Evolutionary conservation across 1,140 invertebrate species (phyloP).

Genomic region (Camponotus pennsylvanicus): DNA sequence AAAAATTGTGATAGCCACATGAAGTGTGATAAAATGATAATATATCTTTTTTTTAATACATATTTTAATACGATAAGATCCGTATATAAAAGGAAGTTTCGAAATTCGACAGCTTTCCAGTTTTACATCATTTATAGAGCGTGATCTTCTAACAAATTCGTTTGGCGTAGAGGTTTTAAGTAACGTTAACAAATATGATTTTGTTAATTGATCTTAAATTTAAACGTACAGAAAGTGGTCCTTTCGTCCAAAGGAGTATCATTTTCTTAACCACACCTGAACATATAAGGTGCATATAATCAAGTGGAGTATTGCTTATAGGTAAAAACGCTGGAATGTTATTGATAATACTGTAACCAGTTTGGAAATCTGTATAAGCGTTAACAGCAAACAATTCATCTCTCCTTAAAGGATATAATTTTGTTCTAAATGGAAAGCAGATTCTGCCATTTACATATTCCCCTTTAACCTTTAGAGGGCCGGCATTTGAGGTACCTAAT

Average conservation of each 20-base stretch:
- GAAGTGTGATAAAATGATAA: conserved; percentile 3
- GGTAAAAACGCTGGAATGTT: neutral
- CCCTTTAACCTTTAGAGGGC: too few species aligned
- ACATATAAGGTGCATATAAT: conserved; percentile 3
- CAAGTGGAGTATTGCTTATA: neutral
- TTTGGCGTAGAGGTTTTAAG: too few species aligned
- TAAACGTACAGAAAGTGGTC: neutral
- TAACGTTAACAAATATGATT: too few species aligned
- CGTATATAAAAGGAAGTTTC: too few species aligned
- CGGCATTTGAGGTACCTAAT: too few species aligned
- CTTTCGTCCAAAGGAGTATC: neutral
- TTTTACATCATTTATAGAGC: too few species aligned
- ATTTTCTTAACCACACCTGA: neutral
- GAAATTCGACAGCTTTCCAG: too few species aligned
- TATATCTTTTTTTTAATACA: neutral
- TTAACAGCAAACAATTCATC: neutral
- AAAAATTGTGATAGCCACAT: conserved; percentile 4
- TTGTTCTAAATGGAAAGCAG: neutral
- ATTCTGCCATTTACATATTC: neutral
- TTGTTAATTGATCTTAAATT: too few species aligned
- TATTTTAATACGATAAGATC: too few species aligned
- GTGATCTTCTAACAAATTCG: too few species aligned
- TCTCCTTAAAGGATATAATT: neutral
- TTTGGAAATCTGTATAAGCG: neutral
- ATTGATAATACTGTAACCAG: neutral